These are phyloP conservation scores for Phengaris alcon DNA, from an alignment of 2,888 invertebrate species.

Conservation along the genomic window DNA sequence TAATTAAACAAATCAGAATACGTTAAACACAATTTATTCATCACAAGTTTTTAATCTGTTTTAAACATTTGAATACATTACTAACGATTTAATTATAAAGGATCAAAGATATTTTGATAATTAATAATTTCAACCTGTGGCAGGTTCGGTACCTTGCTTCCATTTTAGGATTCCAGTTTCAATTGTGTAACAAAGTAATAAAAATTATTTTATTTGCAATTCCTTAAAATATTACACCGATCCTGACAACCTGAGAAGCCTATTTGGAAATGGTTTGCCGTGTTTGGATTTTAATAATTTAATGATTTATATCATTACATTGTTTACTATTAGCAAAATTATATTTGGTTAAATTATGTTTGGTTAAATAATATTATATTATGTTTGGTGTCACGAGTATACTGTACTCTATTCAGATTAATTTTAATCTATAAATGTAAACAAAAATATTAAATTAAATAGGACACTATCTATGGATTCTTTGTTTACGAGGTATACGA, in stretches of 20 bases:
- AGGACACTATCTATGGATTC: no score
- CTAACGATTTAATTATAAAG: constrained; percentile 16
- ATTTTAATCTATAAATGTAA: no score
- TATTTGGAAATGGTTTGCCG: not conserved
- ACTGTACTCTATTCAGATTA: no score
- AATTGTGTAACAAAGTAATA: constrained; percentile 16
- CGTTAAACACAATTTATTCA: not conserved
- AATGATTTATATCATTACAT: no score
- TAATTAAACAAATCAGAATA: constrained; percentile 15
- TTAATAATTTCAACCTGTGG: not conserved
- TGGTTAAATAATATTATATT: no score
- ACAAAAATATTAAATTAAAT: no score
- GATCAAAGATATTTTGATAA: constrained; percentile 24
- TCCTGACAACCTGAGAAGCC: not conserved
- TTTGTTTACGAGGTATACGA: no score
- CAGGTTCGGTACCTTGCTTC: constrained; percentile 15
- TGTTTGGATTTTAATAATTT: constrained; percentile 1
- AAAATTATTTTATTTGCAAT: constrained; percentile 16
- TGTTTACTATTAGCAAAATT: no score
- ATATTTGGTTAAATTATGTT: no score
- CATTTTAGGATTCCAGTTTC: constrained; percentile 7
- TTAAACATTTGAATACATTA: constrained; percentile 16
- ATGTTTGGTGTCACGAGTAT: no score
- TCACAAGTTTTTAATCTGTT: not conserved
- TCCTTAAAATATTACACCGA: constrained; percentile 6